Base-by-base conservation (phyloP, 2,888 invertebrate species). In the Bhutanitis thaidina region DNA sequence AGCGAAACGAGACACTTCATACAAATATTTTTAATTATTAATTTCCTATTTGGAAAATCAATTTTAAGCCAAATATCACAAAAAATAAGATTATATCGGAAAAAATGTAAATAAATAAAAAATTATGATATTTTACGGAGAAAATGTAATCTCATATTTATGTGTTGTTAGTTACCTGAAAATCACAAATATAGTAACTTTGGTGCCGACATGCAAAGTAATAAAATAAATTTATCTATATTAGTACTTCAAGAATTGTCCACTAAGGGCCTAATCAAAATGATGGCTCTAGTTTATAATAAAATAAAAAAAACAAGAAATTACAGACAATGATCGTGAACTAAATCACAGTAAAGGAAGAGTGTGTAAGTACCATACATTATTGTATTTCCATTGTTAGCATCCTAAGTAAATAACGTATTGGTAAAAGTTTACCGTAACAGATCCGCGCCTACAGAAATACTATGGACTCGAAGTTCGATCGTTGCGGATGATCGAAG, bases 31-130 rank as follows among this genome's bases (percentile, higher is more conserved):
- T 44, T 61, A 55, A 60, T 57, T 57, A 61, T 30, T 9, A 34
- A 61, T 65, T 66, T 74, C 71, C 70, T 59, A 51, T 45, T 55
- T 53, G 55, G 69, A 64, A 66, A 70, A 74, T 65, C 56, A 69
- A 75, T 72, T 70, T 76, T 68, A 82, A 81, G 76, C 87, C 87
- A 86, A 86, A 86, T 83, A 85, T 81, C 80, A 79, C 76, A 80
- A 74, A 70, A 20, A 73, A 72, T 68, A 72, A 70, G 62, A 71
- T 68, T 72, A 69, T 68, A 77, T 69, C 65, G 68, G 58, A 60
- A 69, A 67, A 60, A 57, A 65, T 71, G 65, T 72, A 76, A 61
- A 72, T 72, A 63, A 1, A 62, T 70, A 71, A 61, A 45, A 61
- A 58, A 52, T 5, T 54, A 56, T 60, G 52, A 59, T 62, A 62